Evolutionary conservation across 2,113 vertebrate species (phyloP).

Genomic region (Onychostoma macrolepis): DNA sequence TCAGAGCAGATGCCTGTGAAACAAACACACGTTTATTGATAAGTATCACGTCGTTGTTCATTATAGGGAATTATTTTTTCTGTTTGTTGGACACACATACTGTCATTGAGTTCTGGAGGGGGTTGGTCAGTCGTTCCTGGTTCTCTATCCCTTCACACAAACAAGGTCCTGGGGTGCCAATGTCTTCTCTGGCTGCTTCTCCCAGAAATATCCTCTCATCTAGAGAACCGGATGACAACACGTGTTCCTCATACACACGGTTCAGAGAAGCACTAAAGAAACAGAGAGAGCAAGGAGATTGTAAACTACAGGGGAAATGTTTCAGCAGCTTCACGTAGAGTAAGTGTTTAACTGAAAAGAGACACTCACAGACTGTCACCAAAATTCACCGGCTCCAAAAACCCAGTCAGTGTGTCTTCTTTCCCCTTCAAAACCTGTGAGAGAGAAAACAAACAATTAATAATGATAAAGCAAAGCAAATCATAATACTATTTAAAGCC

Average conservation of each 20-base stretch:
- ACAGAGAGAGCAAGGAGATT: background rate
- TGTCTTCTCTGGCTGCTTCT: slow-evolving; percentile 88
- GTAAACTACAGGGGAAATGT: background rate
- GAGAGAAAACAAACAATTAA: slow-evolving; percentile 42
- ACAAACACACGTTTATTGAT: slow-evolving; percentile 2
- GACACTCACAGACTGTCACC: slow-evolving; percentile 90
- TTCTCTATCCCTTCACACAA: slow-evolving; percentile 78
- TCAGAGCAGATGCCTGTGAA: slow-evolving; percentile 79
- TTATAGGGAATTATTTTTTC: background rate
- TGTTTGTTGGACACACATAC: slow-evolving; percentile 52
- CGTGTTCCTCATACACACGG: slow-evolving; percentile 90
- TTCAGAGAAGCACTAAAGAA: slow-evolving; percentile 85
- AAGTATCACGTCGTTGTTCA: background rate
- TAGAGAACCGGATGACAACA: slow-evolving; percentile 86
- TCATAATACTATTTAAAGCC: background rate
- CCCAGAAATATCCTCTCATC: slow-evolving; percentile 93
- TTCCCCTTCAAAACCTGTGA: slow-evolving; percentile 88
- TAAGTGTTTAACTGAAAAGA: background rate
- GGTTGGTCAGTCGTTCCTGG: slow-evolving; percentile 60
- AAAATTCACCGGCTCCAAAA: slow-evolving; percentile 92
- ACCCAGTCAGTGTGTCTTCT: slow-evolving; percentile 88
- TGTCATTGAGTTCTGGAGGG: slow-evolving; percentile 60
- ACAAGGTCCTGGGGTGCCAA: slow-evolving; percentile 83
- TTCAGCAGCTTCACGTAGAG: background rate
- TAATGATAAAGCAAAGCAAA: background rate